Evolutionary conservation across 1,140 invertebrate genomes (phyloP).

Genomic region (Zaprionus capensis): DNA sequence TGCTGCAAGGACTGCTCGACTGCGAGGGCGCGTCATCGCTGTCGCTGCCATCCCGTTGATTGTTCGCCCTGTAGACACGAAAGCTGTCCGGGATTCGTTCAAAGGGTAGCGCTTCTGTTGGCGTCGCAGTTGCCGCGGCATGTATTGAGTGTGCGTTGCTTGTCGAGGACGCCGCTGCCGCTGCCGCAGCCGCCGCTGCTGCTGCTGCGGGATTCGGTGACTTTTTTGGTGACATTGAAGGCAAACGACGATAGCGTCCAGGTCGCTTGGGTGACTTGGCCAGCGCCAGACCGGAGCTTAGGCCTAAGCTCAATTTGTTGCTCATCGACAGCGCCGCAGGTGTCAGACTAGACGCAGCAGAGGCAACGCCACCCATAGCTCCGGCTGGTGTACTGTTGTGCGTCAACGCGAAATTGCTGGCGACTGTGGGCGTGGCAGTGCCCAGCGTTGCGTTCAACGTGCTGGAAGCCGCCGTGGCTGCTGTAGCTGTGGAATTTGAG

Average conservation of each 20-base stretch:
- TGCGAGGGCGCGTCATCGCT: constrained; percentile 78
- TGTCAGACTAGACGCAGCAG: constrained; percentile 40
- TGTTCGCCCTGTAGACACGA: constrained; percentile 80
- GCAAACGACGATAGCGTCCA: constrained; percentile 69
- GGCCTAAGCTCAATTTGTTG: constrained; percentile 58
- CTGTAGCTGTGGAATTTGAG: constrained; percentile 72
- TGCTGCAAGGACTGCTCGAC: constrained; percentile 82
- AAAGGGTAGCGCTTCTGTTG: constrained; percentile 61
- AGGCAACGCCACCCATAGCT: constrained; percentile 19
- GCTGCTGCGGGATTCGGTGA: constrained; percentile 69
- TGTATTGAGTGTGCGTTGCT: background rate
- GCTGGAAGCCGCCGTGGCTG: constrained; percentile 80
- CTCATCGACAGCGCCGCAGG: constrained; percentile 59
- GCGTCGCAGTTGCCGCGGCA: constrained; percentile 18
- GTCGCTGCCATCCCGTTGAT: constrained; percentile 74
- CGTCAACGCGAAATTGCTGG: constrained; percentile 53
- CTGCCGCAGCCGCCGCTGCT: constrained; percentile 17
- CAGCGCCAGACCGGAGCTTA: constrained; percentile 25
- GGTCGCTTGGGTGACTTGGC: constrained; percentile 79
- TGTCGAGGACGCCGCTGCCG: constrained; percentile 11
- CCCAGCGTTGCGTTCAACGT: constrained; percentile 45
- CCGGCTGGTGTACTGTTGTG: constrained; percentile 52
- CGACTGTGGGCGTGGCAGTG: constrained; percentile 40
- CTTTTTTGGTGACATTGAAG: constrained; percentile 82
- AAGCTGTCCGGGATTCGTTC: constrained; percentile 84